A percentile compares a stretch with the other conserved stretches of the same genome.
Evolutionary conservation across 2,113 vertebrate species (phyloP).

Genomic region (Columbina picui): DNA sequence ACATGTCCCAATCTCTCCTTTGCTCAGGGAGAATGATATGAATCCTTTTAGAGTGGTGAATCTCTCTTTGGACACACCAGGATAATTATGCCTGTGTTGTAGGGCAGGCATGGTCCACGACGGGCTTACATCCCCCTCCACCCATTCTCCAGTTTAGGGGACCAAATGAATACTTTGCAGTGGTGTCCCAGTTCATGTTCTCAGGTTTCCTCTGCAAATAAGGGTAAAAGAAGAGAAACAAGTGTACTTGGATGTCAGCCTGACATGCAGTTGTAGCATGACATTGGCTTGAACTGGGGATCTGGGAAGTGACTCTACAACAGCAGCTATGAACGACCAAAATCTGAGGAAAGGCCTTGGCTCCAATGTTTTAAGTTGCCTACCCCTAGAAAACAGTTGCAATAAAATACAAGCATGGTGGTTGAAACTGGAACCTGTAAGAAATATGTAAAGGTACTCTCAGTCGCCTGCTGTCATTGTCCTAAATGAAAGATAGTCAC

Average conservation of each 20-base stretch:
- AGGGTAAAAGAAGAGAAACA: not conserved
- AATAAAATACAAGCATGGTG: not conserved
- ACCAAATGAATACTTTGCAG: not conserved
- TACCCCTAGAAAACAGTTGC: not conserved
- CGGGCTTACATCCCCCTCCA: not conserved
- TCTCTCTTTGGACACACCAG: not conserved
- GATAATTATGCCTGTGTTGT: not conserved
- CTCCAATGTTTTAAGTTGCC: not conserved
- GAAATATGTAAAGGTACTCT: not conserved
- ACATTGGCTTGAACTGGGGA: not conserved
- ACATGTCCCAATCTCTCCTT: not conserved
- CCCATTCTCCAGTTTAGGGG: not conserved
- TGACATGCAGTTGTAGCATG: not conserved
- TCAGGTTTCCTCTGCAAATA: not conserved
- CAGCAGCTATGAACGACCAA: not conserved
- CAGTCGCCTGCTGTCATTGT: not conserved
- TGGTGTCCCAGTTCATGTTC: not conserved
- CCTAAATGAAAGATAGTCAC: not conserved
- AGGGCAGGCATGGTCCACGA: not conserved
- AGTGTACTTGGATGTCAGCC: not conserved
- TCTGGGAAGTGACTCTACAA: not conserved
- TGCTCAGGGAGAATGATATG: not conserved
- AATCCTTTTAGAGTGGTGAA: not conserved
- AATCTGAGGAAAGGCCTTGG: not conserved
- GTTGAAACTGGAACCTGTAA: not conserved